Base-by-base conservation (phyloP, 2,797 vertebrate genomes). In the Epinephelus malabaricus region DNA sequence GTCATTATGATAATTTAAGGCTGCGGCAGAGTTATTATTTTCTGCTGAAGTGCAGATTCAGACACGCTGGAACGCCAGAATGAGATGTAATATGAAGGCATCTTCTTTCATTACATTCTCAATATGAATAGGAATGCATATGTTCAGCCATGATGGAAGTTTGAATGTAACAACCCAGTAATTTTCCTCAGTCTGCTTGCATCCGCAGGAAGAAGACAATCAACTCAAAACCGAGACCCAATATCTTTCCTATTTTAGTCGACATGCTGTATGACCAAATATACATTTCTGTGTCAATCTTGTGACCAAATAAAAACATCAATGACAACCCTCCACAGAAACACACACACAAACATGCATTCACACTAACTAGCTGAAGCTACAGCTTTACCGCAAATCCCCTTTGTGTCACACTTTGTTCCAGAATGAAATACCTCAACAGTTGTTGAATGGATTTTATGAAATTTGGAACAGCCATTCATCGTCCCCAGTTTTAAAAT, bases 11-110 rank as follows among this genome's bases (percentile, higher is more conserved):
- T 87, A 82, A 90, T 89, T 87, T 82, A 74, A 79, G 86, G 81
- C 89, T 81, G 86, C 18, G 63, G 86, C 56, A 67, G 78, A 84
- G 74, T 89, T 92, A 83, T 92, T 88, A 81, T 89, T 93, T 92
- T 91, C 85, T 91, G 90, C 91, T 92, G 88, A 92, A 75, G 76
- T 89, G 90, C 87, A 84, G 56, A 92, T 92, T 90, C 82, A 85
- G 60, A 84, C 87, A 76, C 51, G 77, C 72, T 79, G 53, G 63
- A 81, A 76, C 73, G 62, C 72, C 72, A 77, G 82, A 68, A 69
- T 73, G 72, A 82, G 81, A 73, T 83, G 66, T 84, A 82, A 85
- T 74, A 55, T 76, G 77, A 84, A 83, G 56, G 73, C 59, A 34
- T 86, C 82, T 81, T 85, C 80, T 92, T 89, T 89, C 83, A 83